Base-by-base conservation (phyloP, 2,797 vertebrate genomes). In the Cryptoblepharus egeriae region DNA sequence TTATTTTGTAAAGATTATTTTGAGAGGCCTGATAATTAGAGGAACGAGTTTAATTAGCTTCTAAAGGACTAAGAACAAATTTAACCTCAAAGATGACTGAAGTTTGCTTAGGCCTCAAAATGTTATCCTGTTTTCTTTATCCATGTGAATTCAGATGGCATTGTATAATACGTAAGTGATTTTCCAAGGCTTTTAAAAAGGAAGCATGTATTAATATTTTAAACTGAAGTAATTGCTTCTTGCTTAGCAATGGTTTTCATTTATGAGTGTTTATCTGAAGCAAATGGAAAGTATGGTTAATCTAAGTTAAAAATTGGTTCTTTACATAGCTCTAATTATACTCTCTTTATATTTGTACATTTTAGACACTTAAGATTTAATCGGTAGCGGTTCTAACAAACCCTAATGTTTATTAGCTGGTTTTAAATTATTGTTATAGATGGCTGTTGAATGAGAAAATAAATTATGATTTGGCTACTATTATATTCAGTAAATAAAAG, bases 201-300 rank as follows among this genome's bases (percentile, higher is more conserved):
- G 91, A 92, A 68, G 84, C 86, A 78, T 88, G 87, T 96, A 96
- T 96, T 96, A 96, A 96, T 96, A 96, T 96, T 96, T 96, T 96
- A 96, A 96, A 95, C 93, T 93, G 95, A 95, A 95, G 95, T 96
- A 96, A 96, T 96, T 96, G 96, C 96, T 95, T 96, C 94, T 95
- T 95, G 93, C 93, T 96, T 91, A 91, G 91, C 94, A 95, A 91
- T 94, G 93, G 93, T 85, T 95, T 96, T 96, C 95, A 94, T 96
- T 96, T 96, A 95, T 95, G 93, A 95, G 92, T 95, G 94, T 95
- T 96, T 96, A 95, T 95, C 96, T 87, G 87, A 84, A 75, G 93
- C 95, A 96, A 95, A 95, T 96, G 94, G 94, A 95, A 95, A 95
- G 93, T 95, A 96, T 95, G 95, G 95, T 96, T 96, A 96, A 96